Evolutionary conservation across 2,797 vertebrate species (phyloP), one percentile per base, ranked within the genome.

Genomic region (Masticophis lateralis): DNA sequence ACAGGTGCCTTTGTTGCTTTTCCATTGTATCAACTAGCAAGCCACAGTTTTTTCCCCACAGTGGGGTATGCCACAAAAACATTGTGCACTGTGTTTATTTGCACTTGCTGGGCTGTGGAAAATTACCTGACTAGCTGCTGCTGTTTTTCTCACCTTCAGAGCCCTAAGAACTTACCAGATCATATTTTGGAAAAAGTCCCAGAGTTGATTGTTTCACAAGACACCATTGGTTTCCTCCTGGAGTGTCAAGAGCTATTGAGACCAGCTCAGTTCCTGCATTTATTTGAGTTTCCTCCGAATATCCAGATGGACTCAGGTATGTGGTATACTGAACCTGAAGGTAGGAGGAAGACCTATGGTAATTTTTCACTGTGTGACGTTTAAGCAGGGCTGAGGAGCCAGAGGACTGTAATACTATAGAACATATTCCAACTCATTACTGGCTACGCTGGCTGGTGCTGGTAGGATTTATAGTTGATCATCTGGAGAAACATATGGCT

Each of bases 261-360:
- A 10, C 97, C 97, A 0, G 93, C 96, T 16, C 96, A 97, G 86
- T 97, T 98, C 95, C 97, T 98, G 2, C 92, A 98, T 91, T 55
- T 94, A 74, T 98, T 98, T 87, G 90, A 97, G 94, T 95, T 95
- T 0, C 97, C 98, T 0, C 4, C 98, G 43, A 93, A 98, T 93
- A 86, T 97, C 79, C 87, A 63, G 53, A 91, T 97, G 92, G 97
- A 97, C 88, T 97, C 97, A 9, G 98, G 98, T 98, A 96, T 20
- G 94, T 83, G 93, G 27, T 43, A 22, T 43, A n/a, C 5, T 2
- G 2, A 27, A 37, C 16, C 13, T 4, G 55, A 27, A 89, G 66
- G 7, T 16, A 43, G 12, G 32, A 53, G 66, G 22, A 5, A 27
- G 28, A 3, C 11, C 27, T 47, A 25, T 53, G 57, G 12, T n/a